Base-by-base conservation (phyloP, 2,888 invertebrate species). In the Aleiodes alternator region DNA sequence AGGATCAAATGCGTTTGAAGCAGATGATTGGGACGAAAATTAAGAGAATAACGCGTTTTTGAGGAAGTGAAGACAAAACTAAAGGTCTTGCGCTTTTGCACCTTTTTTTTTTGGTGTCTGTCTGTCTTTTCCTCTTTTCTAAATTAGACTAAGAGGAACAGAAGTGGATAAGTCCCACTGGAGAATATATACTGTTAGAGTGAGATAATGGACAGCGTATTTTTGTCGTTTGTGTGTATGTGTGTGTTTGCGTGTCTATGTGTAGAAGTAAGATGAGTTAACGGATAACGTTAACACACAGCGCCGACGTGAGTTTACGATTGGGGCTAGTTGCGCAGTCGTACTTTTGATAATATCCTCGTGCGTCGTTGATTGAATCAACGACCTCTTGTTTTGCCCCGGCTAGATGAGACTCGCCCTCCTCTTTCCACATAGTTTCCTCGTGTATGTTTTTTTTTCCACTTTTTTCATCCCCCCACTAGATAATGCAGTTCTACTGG, bases 321-420 rank as follows among this genome's bases (percentile, higher is more conserved):
- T 68, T 66, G 73, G 69, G 51, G 61, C 64, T 57, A 66, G 50
- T 61, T 8, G 78, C 80, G 79, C 80, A 80, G 69, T 78, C 80
- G 81, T 76, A 74, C 69, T 55, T 50, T 8, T 23, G 50, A 48
- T 61, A 59, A 34, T 69, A 73, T 77, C 77, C 71, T 77, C 73
- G 80, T 79, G 74, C 71, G 78, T 79, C 78, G 78, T 76, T 80
- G 79, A 81, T 78, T 80, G 80, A 80, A 80, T 80, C 81, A 80
- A 80, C 81, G 80, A 81, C 79, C 81, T 76, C 80, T 80, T 78
- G 78, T 80, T 80, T 78, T 76, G 76, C 77, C 72, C 69, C 68
- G 72, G 59, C 76, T 75, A 74, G 73, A 75, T 75, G 75, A 77
- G 79, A 77, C 76, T 78, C 79, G 79, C 71, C 76, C 78, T 75